phyloP scores from a whole-genome alignment of 2,797 vertebrate species.

The Scleropages formosus region DNA sequence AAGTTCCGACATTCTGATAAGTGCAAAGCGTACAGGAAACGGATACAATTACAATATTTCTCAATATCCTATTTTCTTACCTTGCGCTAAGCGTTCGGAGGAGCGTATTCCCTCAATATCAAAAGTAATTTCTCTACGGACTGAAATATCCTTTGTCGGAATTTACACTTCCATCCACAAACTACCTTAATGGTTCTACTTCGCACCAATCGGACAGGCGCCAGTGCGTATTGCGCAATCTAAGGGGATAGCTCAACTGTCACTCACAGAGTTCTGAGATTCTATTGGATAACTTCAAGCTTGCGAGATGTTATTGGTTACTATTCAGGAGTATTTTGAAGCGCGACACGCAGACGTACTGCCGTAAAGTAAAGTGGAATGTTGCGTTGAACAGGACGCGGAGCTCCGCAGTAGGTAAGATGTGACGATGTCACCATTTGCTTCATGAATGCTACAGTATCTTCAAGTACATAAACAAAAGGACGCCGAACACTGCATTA shows the following conservation, averaged over 20 bases:
- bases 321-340: background rate
- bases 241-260: slow-evolving; percentile 44
- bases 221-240: slow-evolving; percentile 33
- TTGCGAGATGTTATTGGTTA: slow-evolving; percentile 46
- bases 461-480: background rate
- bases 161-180: background rate
- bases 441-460: too few relatives aligned
- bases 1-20: too few relatives aligned
- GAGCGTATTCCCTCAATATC: too few relatives aligned
- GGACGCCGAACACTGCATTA: background rate
- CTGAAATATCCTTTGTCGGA: too few relatives aligned
- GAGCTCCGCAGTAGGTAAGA: slow-evolving; percentile 36
- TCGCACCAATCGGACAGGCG: background rate
- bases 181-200: background rate
- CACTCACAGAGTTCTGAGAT: slow-evolving; percentile 32
- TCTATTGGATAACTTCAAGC: slow-evolving; percentile 39
- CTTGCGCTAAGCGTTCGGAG: too few relatives aligned
- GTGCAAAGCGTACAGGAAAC: too few relatives aligned
- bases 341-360: background rate
- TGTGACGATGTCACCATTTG: background rate
- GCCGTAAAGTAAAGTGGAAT: slow-evolving; percentile 13
- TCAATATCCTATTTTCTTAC: too few relatives aligned
- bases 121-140: too few relatives aligned
- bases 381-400: slow-evolving; percentile 16
- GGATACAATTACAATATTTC: too few relatives aligned